phyloP scores from a whole-genome alignment of 2,113 vertebrate species.

The Colius striatus region DNA sequence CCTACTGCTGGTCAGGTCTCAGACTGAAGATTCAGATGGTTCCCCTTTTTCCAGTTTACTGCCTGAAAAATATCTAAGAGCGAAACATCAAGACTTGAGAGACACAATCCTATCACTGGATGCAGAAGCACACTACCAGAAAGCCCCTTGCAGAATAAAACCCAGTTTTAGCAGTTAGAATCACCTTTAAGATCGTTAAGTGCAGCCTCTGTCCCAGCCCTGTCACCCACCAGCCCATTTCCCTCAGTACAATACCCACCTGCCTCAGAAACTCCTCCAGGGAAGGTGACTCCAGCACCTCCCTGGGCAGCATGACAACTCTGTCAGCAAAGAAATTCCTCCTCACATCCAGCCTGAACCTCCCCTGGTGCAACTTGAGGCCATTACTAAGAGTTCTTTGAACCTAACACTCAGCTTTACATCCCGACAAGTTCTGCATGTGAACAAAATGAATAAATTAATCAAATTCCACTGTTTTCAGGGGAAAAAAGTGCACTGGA shows the following conservation, averaged over 20 bases:
- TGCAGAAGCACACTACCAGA: neutral
- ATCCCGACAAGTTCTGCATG: neutral
- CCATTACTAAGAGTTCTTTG: neutral
- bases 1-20: too few relatives aligned
- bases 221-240: too few relatives aligned
- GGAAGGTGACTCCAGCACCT: too few relatives aligned
- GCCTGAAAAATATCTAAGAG: neutral
- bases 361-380: too few relatives aligned
- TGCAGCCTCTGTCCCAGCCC: too few relatives aligned
- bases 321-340: too few relatives aligned
- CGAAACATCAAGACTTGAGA: neutral
- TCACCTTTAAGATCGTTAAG: too few relatives aligned
- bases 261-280: too few relatives aligned
- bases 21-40: neutral
- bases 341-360: too few relatives aligned
- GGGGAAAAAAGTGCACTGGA: neutral
- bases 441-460: neutral
- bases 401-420: neutral
- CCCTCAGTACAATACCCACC: too few relatives aligned
- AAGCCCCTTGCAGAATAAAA: neutral
- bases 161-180: neutral
- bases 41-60: neutral
- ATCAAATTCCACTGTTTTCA: neutral
- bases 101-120: fast-evolving
- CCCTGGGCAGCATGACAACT: too few relatives aligned